These are phyloP conservation scores for Hyles lineata DNA, from an alignment of 2,888 invertebrate genomes.

Conservation along the genomic window DNA sequence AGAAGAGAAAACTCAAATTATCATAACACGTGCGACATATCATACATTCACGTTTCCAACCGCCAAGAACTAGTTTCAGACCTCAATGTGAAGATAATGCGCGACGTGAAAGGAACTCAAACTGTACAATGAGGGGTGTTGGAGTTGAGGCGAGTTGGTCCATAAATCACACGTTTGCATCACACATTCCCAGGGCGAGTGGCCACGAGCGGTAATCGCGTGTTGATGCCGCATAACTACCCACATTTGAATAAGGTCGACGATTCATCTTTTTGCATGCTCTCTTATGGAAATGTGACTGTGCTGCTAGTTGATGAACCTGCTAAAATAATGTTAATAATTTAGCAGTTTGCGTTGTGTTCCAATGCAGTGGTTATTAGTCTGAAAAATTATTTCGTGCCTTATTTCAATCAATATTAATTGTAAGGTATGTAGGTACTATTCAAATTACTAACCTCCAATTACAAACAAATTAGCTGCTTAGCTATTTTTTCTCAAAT, in stretches of 20 bases:
- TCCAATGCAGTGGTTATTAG: too few relatives aligned
- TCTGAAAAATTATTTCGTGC: too few relatives aligned
- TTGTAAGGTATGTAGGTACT: too few relatives aligned
- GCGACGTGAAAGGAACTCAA: background rate
- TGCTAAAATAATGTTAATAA: too few relatives aligned
- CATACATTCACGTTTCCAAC: background rate
- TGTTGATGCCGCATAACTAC: background rate
- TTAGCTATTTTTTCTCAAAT: too few relatives aligned
- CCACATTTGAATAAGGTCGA: constrained; percentile 3
- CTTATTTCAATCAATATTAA: too few relatives aligned
- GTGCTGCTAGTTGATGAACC: background rate
- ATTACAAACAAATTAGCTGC: too few relatives aligned
- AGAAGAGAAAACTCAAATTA: too few relatives aligned
- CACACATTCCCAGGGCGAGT: constrained; percentile 6
- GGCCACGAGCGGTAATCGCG: constrained; percentile 7
- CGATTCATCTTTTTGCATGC: constrained; percentile 2
- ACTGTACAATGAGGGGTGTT: background rate
- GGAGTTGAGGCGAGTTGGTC: background rate
- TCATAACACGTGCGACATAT: background rate
- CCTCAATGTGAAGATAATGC: background rate
- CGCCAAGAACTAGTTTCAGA: background rate
- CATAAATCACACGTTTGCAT: constrained; percentile 14
- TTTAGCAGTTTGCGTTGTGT: too few relatives aligned
- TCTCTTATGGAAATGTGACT: background rate
- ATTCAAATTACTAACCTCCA: too few relatives aligned